Percentiles rank a stretch among this genome's conserved stretches.
phyloP scores from a whole-genome alignment of 92 coral and sea anemone genomes.

The Zoanthus gigantus region DNA sequence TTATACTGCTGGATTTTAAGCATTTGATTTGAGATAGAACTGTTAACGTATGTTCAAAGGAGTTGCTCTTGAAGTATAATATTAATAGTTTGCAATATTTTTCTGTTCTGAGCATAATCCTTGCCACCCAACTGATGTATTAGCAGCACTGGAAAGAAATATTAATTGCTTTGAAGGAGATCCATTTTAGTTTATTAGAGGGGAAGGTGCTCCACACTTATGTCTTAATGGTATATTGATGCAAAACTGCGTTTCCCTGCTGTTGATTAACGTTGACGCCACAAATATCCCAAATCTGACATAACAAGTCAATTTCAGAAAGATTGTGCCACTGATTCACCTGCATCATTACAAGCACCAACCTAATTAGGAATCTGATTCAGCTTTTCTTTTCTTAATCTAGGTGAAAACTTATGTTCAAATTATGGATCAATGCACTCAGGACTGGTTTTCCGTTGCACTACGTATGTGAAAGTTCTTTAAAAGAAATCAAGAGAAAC shows the following conservation, averaged over 20 bases:
- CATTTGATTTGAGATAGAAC: constrained; percentile 26
- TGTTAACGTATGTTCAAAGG: constrained; percentile 27
- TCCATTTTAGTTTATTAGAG: constrained; percentile 20
- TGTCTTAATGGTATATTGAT: constrained; percentile 29
- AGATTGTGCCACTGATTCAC: constrained; percentile 23
- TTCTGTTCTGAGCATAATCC: constrained; percentile 29
- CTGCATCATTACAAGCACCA: constrained; percentile 22
- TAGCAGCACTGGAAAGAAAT: constrained; percentile 24
- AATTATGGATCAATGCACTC: constrained; percentile 28
- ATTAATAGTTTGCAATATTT: constrained; percentile 29
- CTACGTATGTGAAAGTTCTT: constrained; percentile 26
- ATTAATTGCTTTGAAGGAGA: constrained; percentile 28
- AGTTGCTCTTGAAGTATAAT: constrained; percentile 31
- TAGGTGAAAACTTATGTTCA: constrained; percentile 32
- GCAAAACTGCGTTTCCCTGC: constrained; percentile 36
- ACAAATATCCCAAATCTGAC: constrained; percentile 23
- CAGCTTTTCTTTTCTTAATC: constrained; percentile 29
- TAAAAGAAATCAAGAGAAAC: constrained; percentile 29
- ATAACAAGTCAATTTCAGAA: constrained; percentile 29
- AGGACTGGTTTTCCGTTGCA: constrained; percentile 40
- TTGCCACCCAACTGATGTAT: constrained; percentile 30
- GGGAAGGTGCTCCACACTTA: constrained; percentile 31
- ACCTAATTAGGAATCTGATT: constrained; percentile 28
- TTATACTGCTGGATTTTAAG: constrained; percentile 29
- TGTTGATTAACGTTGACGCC: constrained; percentile 35